Percentiles rank a stretch among this genome's conserved stretches.
Conservation (phyloP, 2,113 vertebrate genomes). For the Oplegnathus fasciatus region DNA sequence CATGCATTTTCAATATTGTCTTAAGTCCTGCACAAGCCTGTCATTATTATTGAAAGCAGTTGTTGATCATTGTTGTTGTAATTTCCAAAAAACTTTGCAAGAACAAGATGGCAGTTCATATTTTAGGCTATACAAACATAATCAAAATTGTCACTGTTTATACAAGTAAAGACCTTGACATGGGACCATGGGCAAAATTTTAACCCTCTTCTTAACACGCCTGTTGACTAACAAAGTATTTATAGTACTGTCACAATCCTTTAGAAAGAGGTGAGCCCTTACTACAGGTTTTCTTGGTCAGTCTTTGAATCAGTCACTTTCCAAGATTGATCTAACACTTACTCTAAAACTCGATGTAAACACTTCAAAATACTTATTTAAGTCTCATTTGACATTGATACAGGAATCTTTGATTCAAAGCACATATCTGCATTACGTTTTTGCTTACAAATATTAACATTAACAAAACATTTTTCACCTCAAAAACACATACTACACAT, state of each 20-base stretch:
- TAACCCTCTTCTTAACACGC: background rate
- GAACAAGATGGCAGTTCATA: background rate
- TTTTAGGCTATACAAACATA: background rate
- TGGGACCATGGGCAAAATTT: background rate
- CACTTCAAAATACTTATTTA: background rate
- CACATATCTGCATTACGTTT: background rate
- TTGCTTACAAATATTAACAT: background rate
- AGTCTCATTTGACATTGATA: background rate
- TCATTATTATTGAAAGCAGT: background rate
- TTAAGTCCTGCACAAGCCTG: background rate
- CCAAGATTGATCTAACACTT: background rate
- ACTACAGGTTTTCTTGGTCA: background rate
- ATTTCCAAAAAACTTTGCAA: background rate
- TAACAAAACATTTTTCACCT: background rate
- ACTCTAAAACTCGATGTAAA: background rate
- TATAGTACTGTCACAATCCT: background rate
- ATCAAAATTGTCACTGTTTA: background rate
- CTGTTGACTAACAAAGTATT: conserved; percentile 2
- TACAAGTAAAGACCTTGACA: background rate
- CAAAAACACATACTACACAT: background rate
- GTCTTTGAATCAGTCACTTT: background rate
- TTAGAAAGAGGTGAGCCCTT: background rate
- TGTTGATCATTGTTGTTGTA: background rate
- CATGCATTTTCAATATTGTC: background rate
- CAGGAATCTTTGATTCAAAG: background rate